A percentile compares a stretch with the other conserved stretches of the same genome.
Evolutionary conservation across 2,797 vertebrate species (phyloP).

Genomic region (Typhlichthys subterraneus): DNA sequence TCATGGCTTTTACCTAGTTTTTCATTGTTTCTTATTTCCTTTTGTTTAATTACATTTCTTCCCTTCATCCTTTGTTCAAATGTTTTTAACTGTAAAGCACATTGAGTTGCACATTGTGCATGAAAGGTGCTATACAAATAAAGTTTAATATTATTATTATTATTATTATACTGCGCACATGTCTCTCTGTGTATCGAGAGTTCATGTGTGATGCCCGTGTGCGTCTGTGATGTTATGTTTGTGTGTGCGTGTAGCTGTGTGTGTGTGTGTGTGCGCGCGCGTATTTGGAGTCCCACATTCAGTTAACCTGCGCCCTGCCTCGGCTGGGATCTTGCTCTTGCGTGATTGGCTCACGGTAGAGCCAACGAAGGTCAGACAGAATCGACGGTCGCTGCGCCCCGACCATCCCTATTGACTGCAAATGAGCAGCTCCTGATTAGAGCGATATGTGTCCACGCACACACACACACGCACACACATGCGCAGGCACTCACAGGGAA

Average conservation of each 20-base stretch:
- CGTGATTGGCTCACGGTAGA: slow-evolving; percentile 65
- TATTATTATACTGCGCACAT: background rate
- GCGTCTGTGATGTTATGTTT: too few relatives aligned
- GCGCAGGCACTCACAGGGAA: background rate
- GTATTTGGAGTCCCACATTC: slow-evolving; percentile 7
- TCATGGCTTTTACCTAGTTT: too few relatives aligned
- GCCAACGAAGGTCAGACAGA: slow-evolving; percentile 77
- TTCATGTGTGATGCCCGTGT: too few relatives aligned
- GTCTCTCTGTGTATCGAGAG: slow-evolving; percentile 3
- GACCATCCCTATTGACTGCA: slow-evolving; percentile 64
- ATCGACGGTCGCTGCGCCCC: slow-evolving; percentile 70
- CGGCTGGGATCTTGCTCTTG: slow-evolving; percentile 18
- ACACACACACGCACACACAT: slow-evolving; percentile 20
- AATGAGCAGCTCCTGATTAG: slow-evolving; percentile 71
- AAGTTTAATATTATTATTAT: too few relatives aligned
- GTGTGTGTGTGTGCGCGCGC: background rate
- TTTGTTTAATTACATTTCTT: too few relatives aligned
- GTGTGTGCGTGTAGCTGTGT: background rate
- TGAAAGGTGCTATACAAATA: too few relatives aligned
- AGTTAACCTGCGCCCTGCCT: slow-evolving; percentile 28
- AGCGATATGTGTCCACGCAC: slow-evolving; percentile 45
- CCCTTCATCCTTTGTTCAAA: too few relatives aligned
- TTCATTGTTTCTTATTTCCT: too few relatives aligned
- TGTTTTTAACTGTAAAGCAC: too few relatives aligned
- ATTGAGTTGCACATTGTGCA: too few relatives aligned